These are phyloP conservation scores for Paraescarpia echinospica DNA, from an alignment of 1,140 invertebrate species.

Conservation along the genomic window DNA sequence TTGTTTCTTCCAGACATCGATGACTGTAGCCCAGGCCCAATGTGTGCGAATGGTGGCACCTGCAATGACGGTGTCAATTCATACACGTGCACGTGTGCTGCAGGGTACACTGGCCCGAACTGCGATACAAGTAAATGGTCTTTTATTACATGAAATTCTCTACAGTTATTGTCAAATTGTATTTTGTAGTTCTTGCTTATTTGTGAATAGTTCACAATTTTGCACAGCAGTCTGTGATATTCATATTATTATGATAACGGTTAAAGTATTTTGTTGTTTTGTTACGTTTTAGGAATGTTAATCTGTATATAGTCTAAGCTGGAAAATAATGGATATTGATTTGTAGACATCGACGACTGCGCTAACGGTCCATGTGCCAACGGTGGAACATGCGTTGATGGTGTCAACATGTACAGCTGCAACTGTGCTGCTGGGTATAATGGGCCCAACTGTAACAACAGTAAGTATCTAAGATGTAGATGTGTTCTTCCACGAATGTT, in stretches of 20 bases:
- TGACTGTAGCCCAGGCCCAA: slow-evolving; percentile 9
- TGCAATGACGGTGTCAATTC: slow-evolving; percentile 18
- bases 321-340: no score
- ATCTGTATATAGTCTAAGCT: no score
- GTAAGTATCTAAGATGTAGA: not conserved
- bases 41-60: slow-evolving; percentile 20
- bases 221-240: no score
- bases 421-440: slow-evolving; percentile 18
- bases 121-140: not conserved
- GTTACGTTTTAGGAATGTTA: no score
- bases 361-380: not conserved
- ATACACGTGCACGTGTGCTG: slow-evolving; percentile 19
- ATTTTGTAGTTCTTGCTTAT: no score
- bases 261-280: no score
- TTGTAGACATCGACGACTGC: slow-evolving; percentile 15
- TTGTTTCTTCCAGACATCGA: not conserved
- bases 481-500: no score
- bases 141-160: not conserved
- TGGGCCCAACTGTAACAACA: slow-evolving; percentile 28
- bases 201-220: no score
- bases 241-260: no score
- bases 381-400: slow-evolving; percentile 23
- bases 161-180: no score
- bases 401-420: slow-evolving; percentile 19
- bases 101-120: slow-evolving; percentile 22